Evolutionary conservation across 1,140 invertebrate species (phyloP), one percentile per base, ranked within the genome.

Genomic region (Drosophila santomea): DNA sequence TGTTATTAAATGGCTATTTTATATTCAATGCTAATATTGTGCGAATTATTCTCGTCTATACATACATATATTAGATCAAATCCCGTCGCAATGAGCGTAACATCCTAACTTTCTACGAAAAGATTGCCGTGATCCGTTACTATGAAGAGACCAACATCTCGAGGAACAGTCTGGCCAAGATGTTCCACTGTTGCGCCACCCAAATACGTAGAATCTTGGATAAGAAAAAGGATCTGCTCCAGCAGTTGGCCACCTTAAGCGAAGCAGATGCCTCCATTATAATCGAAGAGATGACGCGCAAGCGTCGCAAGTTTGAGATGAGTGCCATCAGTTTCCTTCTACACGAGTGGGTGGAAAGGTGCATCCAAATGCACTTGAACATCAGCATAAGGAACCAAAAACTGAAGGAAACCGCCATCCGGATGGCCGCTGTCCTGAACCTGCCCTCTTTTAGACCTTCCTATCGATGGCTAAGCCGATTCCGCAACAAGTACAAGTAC

Each of bases 171-270:
- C 59, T 91, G 72, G 90, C 90, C 15, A 91, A 91, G 63, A 85
- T 91, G 82, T 91, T 91, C 41, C 90, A 91, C 36, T 91, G 90
- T 63, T 91, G 90, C 35, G 84, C 90, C 17, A 91, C 90, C n/a
- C 90, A 91, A 73, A 91, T 91, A 17, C 83, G 90, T n/a, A 80
- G 90, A 6, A 91, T 91, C 25, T 67, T 91, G 55, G 90, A 91
- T 23, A 86, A 85, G 62, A 91, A 91, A 35, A 74, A 83, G 4
- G 90, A 91, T 3, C 51, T 91, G 11, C 61, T 91, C 25, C 83
- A 91, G 51, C 90, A 91, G 38, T 47, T 90, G 61, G 86, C 78
- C 23, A 86, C 86, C 10, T 60, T 91, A 2, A 91, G 90, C 43
- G 90, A 91, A 14, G 76, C 90, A 1, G 90, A 91, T 72, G 83